These are phyloP conservation scores for Platichthys stellatus DNA, from an alignment of 2,113 vertebrate genomes.

Conservation along the genomic window DNA sequence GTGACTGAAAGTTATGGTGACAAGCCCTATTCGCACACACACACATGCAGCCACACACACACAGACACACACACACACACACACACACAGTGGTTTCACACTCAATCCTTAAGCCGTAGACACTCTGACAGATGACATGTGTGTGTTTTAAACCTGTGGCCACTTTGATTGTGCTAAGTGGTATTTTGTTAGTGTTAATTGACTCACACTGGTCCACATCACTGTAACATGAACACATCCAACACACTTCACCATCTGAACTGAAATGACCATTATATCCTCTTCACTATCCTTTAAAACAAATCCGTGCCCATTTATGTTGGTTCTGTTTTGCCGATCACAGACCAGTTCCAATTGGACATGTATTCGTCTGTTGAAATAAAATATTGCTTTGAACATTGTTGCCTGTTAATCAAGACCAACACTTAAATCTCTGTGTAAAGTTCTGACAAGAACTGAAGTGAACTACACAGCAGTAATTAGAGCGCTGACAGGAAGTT, in stretches of 20 bases:
- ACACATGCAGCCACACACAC: constrained; percentile 1
- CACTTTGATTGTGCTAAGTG: constrained; percentile 44
- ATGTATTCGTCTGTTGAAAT: background rate
- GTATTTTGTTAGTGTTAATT: constrained; percentile 54
- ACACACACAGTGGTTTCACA: constrained; percentile 8
- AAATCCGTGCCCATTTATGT: too few species aligned
- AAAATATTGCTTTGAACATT: background rate
- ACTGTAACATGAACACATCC: too few species aligned
- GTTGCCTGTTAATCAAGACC: background rate
- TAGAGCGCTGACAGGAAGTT: background rate
- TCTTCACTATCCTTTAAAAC: too few species aligned
- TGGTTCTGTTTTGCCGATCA: background rate
- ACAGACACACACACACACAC: constrained; percentile 3
- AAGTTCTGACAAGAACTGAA: background rate
- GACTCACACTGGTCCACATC: constrained; percentile 30
- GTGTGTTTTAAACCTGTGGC: constrained; percentile 19
- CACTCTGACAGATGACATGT: too few species aligned
- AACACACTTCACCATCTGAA: background rate
- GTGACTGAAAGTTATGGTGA: constrained; percentile 54
- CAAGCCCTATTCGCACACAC: constrained; percentile 30
- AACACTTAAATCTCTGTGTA: background rate
- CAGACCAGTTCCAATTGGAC: background rate
- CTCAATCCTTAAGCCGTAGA: too few species aligned
- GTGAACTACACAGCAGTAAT: background rate
- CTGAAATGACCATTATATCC: background rate